A percentile compares a stretch with the other conserved stretches of the same genome.
Conservation (phyloP, 2,797 vertebrate genomes). For the Melanotaenia pygmaea region DNA sequence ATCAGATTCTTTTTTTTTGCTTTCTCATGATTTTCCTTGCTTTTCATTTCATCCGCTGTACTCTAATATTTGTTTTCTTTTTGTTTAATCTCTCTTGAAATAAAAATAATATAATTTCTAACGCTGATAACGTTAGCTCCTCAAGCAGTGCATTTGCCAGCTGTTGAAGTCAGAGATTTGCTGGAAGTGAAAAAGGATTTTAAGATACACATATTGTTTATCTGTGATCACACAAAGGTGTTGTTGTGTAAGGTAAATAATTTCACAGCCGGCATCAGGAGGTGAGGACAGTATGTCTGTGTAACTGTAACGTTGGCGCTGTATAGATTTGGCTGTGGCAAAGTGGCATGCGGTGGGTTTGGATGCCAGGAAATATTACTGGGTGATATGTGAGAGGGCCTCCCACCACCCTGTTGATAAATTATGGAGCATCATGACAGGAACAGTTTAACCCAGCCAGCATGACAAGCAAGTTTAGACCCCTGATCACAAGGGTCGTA, state of each 20-base stretch:
- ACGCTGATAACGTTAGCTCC: constrained; percentile 28
- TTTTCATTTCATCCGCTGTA: background rate
- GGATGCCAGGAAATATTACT: constrained; percentile 76
- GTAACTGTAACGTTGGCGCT: constrained; percentile 45
- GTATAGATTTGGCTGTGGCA: constrained; percentile 42
- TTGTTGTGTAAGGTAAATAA: constrained; percentile 54
- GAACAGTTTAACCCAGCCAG: constrained; percentile 78
- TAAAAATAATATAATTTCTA: constrained; percentile 1
- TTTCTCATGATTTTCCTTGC: background rate
- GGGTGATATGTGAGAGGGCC: constrained; percentile 80
- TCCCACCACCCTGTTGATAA: constrained; percentile 74
- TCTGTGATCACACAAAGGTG: constrained; percentile 33
- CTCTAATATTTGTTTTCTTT: background rate
- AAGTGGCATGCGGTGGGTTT: constrained; percentile 60
- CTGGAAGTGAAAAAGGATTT: background rate
- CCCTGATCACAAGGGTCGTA: constrained; percentile 52
- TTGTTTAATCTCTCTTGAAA: background rate
- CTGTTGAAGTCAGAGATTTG: constrained; percentile 34
- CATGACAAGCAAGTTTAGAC: constrained; percentile 75
- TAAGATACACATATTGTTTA: constrained; percentile 23
- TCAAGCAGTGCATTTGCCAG: constrained; percentile 17
- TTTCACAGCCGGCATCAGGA: constrained; percentile 33
- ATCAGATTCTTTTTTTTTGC: background rate
- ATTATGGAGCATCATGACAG: constrained; percentile 83
- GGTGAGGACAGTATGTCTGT: constrained; percentile 52